A percentile compares a stretch with the other conserved stretches of the same genome.
phyloP scores from a whole-genome alignment of 2,113 vertebrate species.

The Brachyistius frenatus region DNA sequence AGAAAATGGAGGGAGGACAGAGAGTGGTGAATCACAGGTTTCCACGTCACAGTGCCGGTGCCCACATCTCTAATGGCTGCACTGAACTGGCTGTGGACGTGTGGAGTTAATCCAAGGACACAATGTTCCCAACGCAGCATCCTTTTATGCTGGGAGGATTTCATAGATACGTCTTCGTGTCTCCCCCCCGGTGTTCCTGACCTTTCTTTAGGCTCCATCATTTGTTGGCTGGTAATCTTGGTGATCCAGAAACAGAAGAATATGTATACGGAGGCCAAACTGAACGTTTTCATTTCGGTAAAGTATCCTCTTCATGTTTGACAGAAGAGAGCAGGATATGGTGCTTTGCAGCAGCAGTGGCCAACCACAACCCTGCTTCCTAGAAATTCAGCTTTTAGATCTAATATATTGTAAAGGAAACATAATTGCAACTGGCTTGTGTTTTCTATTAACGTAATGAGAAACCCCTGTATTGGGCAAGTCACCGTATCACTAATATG shows the following conservation, averaged over 20 bases:
- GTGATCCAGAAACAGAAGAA: background rate
- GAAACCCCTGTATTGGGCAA: too few relatives aligned
- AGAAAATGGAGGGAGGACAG: slow-evolving; percentile 14
- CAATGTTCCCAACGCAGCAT: slow-evolving; percentile 60
- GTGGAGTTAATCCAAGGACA: slow-evolving; percentile 61
- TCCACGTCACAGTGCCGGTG: background rate
- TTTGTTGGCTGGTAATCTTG: background rate
- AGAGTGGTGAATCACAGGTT: slow-evolving; percentile 26
- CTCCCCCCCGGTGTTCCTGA: background rate
- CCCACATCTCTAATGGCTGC: slow-evolving; percentile 2
- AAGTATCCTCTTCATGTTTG: background rate
- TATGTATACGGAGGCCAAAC: background rate
- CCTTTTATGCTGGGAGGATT: slow-evolving; percentile 49
- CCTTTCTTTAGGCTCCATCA: background rate
- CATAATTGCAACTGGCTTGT: too few relatives aligned
- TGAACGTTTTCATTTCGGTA: background rate
- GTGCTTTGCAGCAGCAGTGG: too few relatives aligned
- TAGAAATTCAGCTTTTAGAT: background rate
- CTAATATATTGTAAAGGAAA: too few relatives aligned
- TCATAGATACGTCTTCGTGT: slow-evolving; percentile 7
- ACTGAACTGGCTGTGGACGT: slow-evolving; percentile 18
- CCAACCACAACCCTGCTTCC: too few relatives aligned
- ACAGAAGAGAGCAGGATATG: background rate
- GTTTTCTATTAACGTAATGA: too few relatives aligned
- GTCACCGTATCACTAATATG: too few relatives aligned